These are phyloP conservation scores for Falco cherrug DNA, from an alignment of 2,797 vertebrate genomes.

Conservation along the genomic window DNA sequence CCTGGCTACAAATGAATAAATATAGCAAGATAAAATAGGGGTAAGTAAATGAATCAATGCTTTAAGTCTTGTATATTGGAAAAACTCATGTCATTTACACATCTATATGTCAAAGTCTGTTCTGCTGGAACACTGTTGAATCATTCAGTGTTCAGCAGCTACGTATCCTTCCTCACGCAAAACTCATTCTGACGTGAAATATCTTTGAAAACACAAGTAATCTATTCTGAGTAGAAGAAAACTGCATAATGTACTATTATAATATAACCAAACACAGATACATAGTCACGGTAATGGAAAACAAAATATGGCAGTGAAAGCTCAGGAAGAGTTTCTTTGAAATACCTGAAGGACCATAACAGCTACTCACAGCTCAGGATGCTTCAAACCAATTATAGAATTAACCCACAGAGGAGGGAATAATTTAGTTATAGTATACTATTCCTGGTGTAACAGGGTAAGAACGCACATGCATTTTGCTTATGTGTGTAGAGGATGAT, in stretches of 20 bases:
- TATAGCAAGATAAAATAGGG: background rate
- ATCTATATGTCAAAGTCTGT: slow-evolving; percentile 32
- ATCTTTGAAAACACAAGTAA: background rate
- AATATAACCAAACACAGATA: background rate
- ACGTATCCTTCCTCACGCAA: accelerated
- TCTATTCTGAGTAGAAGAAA: background rate
- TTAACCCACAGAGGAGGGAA: background rate
- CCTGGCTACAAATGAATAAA: background rate
- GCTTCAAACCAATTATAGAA: background rate
- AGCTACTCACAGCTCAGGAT: background rate
- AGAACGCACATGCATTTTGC: accelerated
- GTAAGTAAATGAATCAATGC: background rate
- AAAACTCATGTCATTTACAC: slow-evolving; percentile 1
- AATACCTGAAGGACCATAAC: background rate
- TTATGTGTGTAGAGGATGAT: background rate
- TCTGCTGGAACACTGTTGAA: background rate
- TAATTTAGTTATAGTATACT: background rate
- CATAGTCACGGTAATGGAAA: background rate
- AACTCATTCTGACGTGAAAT: background rate
- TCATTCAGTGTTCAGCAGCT: slow-evolving; percentile 7
- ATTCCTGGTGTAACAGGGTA: background rate
- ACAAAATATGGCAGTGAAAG: accelerated
- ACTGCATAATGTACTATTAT: background rate
- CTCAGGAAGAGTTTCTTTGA: background rate
- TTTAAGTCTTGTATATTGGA: background rate